Evolutionary conservation across 53 echinoderm and acorn worm genomes (phyloP).

Genomic region (Henricia sp.): DNA sequence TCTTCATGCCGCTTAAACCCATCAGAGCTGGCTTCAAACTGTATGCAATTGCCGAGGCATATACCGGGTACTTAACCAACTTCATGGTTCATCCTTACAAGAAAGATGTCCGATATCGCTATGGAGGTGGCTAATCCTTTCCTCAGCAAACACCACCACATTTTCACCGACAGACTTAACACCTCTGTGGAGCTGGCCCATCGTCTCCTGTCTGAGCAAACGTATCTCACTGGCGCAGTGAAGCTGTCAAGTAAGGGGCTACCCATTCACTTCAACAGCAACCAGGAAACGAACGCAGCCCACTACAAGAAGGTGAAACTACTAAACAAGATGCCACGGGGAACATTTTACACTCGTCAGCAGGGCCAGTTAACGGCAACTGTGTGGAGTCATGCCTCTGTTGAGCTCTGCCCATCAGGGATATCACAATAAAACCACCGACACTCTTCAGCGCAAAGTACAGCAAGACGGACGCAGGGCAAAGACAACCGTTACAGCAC

Average conservation of each 20-base stretch:
- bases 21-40: constrained; percentile 41
- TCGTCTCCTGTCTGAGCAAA: constrained; percentile 1
- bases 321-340: constrained; percentile 25
- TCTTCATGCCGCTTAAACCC: constrained; percentile 49
- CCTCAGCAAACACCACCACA: constrained; percentile 15
- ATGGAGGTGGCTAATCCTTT: background rate
- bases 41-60: constrained; percentile 33
- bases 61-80: constrained; percentile 12
- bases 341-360: constrained; percentile 31
- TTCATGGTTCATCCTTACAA: constrained; percentile 3
- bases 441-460: background rate
- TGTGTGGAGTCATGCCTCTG: background rate
- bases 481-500: background rate
- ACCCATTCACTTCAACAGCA: too few relatives aligned
- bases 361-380: constrained; percentile 16
- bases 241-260: constrained; percentile 38
- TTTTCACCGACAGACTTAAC: constrained; percentile 43
- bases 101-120: constrained; percentile 1
- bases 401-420: constrained; percentile 5
- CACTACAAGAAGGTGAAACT: background rate
- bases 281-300: too few relatives aligned
- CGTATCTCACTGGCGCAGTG: constrained; percentile 50
- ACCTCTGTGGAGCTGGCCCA: constrained; percentile 22
- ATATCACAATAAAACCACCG: background rate
- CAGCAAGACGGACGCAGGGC: background rate